These are phyloP conservation scores for Globodera ellingtonae DNA, from an alignment of 1,140 invertebrate genomes.

Conservation along the genomic window DNA sequence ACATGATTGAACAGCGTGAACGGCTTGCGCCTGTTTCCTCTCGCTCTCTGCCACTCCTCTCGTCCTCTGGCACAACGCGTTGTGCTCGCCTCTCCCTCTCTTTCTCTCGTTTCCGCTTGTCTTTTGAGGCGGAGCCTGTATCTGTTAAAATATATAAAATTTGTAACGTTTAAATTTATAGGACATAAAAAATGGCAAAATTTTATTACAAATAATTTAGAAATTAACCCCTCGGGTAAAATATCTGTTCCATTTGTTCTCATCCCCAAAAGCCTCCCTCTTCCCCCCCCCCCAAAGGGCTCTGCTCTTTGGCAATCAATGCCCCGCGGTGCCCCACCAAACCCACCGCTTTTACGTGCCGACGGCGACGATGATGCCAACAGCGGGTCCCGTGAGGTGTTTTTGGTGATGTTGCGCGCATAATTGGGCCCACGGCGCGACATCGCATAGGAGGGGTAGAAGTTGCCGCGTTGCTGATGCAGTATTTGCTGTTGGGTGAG, in stretches of 20 bases:
- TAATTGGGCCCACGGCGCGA: background rate
- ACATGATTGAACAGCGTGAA: background rate
- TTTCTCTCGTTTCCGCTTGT: conserved; percentile 9
- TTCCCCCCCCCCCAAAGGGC: background rate
- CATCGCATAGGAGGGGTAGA: background rate
- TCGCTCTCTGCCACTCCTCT: background rate
- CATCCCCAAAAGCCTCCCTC: background rate
- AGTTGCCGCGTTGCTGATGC: background rate
- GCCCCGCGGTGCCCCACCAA: too few relatives aligned
- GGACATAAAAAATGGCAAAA: background rate
- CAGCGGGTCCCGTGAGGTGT: background rate
- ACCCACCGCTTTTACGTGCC: background rate
- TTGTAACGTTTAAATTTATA: background rate
- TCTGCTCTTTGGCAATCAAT: background rate
- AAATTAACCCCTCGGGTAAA: background rate
- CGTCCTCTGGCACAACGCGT: background rate
- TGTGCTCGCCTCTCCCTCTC: conserved; percentile 2
- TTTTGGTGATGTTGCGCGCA: conserved; percentile 6
- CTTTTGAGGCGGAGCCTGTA: background rate
- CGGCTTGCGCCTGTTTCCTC: background rate
- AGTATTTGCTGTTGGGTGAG: background rate
- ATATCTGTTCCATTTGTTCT: background rate
- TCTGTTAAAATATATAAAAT: background rate
- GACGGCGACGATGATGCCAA: background rate
- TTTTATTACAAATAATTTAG: background rate